Evolutionary conservation across 2,888 invertebrate genomes (phyloP), one percentile per base, ranked within the genome.

Genomic region (Cryptosula pallasiana): DNA sequence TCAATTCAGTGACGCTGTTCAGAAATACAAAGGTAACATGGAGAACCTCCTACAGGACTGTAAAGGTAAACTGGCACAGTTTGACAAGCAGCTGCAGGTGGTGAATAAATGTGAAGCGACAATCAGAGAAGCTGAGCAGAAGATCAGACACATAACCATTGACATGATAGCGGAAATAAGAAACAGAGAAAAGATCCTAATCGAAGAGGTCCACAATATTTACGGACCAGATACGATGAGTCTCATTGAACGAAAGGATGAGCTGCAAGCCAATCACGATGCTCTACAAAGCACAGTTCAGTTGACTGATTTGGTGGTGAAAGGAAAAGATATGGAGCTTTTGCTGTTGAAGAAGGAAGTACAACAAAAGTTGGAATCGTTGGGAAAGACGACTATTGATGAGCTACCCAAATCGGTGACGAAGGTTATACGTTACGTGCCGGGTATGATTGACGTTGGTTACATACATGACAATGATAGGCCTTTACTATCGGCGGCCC

Each of bases 241-340:
- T 55, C 79, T 82, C 72, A 81, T 84, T 27, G 78, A 80, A 16
- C 77, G 79, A 73, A 79, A 80, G 73, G 75, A 73, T n/a, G 81
- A 82, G 63, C 78, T 82, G 76, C 80, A 81, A 72, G 76, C 76
- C 27, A 81, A 80, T 71, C 76, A 36, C 57, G 84, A 84, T 71
- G 79, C 81, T 71, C 75, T 85, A 34, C 81, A 82, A 73, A 84
- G 83, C 76, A 85, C 85, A 16, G 84, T 84, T 74, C 83, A 76
- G 76, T 77, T 85, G 35, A 84, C 84, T 0, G 84, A 85, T 74
- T 78, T 85, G 16, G 83, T 85, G n/a, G 78, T 85, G 16, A 80
- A 84, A 69, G 84, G 84, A 35, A 84, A 84, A 75, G 85, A 85
- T 73, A 85, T 85, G 32, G 85, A 85, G 76, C 79, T 85, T 23